Conservation (phyloP, 2,888 invertebrate species). For the Cheilosia scutellata region DNA sequence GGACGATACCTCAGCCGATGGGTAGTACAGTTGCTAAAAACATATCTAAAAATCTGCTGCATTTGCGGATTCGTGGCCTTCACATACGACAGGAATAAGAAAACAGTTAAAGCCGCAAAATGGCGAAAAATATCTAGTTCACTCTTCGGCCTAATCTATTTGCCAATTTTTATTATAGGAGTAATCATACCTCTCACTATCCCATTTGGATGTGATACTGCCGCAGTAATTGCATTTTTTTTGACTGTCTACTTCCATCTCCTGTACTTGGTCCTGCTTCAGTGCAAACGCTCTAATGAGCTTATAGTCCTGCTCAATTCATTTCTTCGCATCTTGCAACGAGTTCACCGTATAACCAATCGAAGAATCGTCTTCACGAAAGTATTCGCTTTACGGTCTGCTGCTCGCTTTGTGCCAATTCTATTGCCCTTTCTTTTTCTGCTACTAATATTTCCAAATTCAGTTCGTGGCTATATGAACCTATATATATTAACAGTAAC, state of each 20-base stretch:
- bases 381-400: not conserved
- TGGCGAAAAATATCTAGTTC: not conserved
- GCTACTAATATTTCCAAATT: not conserved
- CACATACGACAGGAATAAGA: conserved; percentile 1
- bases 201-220: not conserved
- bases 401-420: conserved; percentile 6
- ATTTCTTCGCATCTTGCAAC: not conserved
- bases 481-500: too few species aligned
- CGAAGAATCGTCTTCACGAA: conserved; percentile 4
- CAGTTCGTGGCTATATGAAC: not conserved
- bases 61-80: conserved; percentile 14
- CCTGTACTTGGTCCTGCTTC: not conserved
- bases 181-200: too few species aligned
- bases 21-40: not conserved
- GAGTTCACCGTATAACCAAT: not conserved
- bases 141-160: not conserved
- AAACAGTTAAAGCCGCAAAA: not conserved
- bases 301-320: conserved; percentile 1
- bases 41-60: conserved; percentile 8
- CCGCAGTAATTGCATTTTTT: not conserved
- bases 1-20: not conserved
- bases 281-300: not conserved
- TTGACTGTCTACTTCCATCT: not conserved
- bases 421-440: not conserved
- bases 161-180: not conserved